Evolutionary conservation across 2,888 invertebrate genomes (phyloP).

Genomic region (Endomychus coccineus): DNA sequence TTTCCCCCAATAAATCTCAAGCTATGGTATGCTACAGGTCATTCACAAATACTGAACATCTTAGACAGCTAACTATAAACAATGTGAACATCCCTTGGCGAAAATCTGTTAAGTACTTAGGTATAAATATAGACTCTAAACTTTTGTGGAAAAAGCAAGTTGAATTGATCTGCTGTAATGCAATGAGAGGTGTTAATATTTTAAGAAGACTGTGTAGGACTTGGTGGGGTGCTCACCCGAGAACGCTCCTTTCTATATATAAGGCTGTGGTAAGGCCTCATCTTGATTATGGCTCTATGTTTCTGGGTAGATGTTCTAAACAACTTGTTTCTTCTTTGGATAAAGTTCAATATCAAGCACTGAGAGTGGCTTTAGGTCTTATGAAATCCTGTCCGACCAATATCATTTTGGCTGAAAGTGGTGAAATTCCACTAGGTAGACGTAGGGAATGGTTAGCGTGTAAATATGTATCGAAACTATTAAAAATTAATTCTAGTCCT

Average conservation of each 20-base stretch:
- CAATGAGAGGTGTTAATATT: conserved; percentile 1
- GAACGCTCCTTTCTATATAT: conserved; percentile 1
- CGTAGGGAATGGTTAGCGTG: conserved; percentile 9
- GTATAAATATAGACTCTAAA: too few relatives aligned
- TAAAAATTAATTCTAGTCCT: background rate
- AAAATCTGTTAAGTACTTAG: too few relatives aligned
- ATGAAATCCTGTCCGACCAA: conserved; percentile 5
- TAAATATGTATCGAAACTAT: conserved; percentile 3
- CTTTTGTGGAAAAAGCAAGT: conserved; percentile 1
- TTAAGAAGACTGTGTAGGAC: conserved; percentile 1
- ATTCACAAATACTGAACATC: too few relatives aligned
- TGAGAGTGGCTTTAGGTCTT: conserved; percentile 2
- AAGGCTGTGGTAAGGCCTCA: conserved; percentile 3
- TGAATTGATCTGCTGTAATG: conserved; percentile 1
- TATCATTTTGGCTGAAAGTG: conserved; percentile 5
- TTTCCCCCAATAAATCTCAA: too few relatives aligned
- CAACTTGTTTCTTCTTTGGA: background rate
- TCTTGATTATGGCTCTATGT: conserved; percentile 5
- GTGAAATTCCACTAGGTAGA: conserved; percentile 3
- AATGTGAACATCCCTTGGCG: too few relatives aligned
- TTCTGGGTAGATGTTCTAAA: conserved; percentile 3
- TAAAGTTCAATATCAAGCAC: conserved; percentile 4
- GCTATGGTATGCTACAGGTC: too few relatives aligned
- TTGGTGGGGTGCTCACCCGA: conserved; percentile 3
- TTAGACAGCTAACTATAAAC: too few relatives aligned